Conservation (phyloP, 2,888 invertebrate genomes). For the Nephrocerus scutellatus region DNA sequence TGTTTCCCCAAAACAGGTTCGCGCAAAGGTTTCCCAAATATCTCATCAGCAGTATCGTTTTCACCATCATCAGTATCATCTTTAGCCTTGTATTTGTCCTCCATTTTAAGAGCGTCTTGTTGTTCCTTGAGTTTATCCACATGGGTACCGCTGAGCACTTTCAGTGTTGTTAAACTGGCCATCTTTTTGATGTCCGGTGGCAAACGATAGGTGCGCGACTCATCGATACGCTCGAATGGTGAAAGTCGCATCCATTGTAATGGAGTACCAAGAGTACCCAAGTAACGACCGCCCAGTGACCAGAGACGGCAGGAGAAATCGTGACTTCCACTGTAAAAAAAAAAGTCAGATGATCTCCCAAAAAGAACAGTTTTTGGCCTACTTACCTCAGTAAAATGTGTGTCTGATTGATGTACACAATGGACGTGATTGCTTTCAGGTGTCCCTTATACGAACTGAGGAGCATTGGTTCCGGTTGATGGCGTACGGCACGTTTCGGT, state of each 20-base stretch:
- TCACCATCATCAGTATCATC: constrained; percentile 18
- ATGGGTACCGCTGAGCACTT: constrained; percentile 48
- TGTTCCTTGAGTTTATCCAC: constrained; percentile 14
- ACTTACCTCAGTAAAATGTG: constrained; percentile 62
- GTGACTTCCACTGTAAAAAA: constrained; percentile 53
- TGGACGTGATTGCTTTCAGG: constrained; percentile 57
- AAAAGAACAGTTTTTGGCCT: not conserved
- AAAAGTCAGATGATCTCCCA: constrained; percentile 2
- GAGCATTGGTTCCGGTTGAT: constrained; percentile 58
- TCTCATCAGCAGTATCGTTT: constrained; percentile 46
- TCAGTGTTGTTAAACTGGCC: constrained; percentile 69
- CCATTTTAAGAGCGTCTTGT: constrained; percentile 16
- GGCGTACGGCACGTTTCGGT: constrained; percentile 57
- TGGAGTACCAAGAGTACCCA: constrained; percentile 70
- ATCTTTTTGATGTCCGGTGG: constrained; percentile 69
- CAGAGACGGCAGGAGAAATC: constrained; percentile 70
- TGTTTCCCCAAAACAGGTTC: constrained; percentile 56
- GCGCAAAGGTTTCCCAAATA: constrained; percentile 52
- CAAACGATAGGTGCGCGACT: constrained; percentile 47
- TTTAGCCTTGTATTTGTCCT: constrained; percentile 9
- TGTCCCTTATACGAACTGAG: constrained; percentile 68
- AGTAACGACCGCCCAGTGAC: constrained; percentile 62
- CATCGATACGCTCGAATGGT: constrained; percentile 46
- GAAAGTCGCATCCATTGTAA: constrained; percentile 55
- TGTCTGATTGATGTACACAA: constrained; percentile 60